A percentile compares a stretch with the other conserved stretches of the same genome.
phyloP scores from a whole-genome alignment of 2,888 invertebrate species.

The Drosophila diplacantha region DNA sequence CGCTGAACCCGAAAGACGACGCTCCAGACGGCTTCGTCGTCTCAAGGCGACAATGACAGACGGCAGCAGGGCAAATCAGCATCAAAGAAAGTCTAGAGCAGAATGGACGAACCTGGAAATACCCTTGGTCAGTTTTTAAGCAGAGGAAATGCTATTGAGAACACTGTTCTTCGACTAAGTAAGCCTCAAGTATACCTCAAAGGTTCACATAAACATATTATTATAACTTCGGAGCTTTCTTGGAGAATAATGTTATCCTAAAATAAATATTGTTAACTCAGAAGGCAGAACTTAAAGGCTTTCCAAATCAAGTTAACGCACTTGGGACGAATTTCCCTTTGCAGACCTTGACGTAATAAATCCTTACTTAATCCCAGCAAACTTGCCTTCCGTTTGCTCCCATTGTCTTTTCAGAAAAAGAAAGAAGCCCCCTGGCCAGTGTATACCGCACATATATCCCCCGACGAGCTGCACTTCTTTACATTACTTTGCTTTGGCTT shows the following conservation, averaged over 20 bases:
- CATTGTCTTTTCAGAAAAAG: not conserved
- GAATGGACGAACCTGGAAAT: constrained; percentile 3
- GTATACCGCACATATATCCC: constrained; percentile 5
- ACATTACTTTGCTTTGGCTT: constrained; percentile 59
- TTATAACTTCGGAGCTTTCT: too few species aligned
- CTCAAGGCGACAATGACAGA: constrained; percentile 59
- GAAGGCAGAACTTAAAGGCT: too few species aligned
- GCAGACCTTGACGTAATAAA: not conserved
- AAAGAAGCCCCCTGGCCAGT: constrained; percentile 3
- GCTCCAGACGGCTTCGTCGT: constrained; percentile 47
- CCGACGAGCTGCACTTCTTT: constrained; percentile 56
- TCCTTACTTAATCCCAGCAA: not conserved
- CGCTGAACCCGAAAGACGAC: constrained; percentile 58
- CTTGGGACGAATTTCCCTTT: not conserved
- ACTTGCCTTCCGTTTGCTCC: not conserved
- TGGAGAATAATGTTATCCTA: not conserved
- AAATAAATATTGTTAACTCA: not conserved
- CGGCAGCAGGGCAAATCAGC: constrained; percentile 26
- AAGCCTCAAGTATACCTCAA: not conserved
- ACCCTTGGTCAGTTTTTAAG: constrained; percentile 13
- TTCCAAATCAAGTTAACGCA: not conserved
- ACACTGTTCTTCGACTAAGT: too few species aligned
- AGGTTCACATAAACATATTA: not conserved
- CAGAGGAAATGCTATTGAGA: not conserved
- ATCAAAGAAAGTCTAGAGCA: constrained; percentile 10